Evolutionary conservation across 1,140 invertebrate species (phyloP), one percentile per base, ranked within the genome.

Genomic region (Lanistes nyassanus): DNA sequence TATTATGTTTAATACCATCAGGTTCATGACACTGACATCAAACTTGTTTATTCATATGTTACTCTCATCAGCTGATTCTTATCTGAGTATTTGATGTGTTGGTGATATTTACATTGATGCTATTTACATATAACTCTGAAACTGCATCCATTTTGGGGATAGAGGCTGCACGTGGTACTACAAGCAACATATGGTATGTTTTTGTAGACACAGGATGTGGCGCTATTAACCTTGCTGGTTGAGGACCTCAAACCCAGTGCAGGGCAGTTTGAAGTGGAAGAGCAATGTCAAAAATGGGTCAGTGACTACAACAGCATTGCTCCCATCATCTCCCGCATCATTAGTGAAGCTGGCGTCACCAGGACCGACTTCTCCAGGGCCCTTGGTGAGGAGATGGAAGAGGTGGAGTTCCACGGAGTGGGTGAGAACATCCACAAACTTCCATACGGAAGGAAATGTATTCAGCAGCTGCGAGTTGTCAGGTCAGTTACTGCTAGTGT

Each of bases 201-300:
- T 55, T 37, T 69, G 11, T 65, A 75, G 74, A 75, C 74, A 58
- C 47, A 67, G 66, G 74, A 75, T 66, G 74, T 75, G 51, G 34
- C 66, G 23, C 4, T 65, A 36, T 65, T 75, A 16, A 67, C 34
- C 2, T 65, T 75, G 29, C 34, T 75, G 47, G 31, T 75, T 31
- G 74, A 69, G 74, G 42, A 75, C 51, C 66, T 75, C 2, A 29
- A 75, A 37, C 74, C 74, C 21, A 4, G 51, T 19, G 47, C 65
- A 11, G 37, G 36, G 23, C 65, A 75, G 53, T 55, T 75, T 23
- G 26, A 42, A 23, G 66, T 53, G 26, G 74, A 58, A 16, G 34
- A 69, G 23, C 65, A 65, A 16, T 39, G 74, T 56, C 21, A 36
- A 7, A 39, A 60, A 29, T 75, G 74, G 74, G 53, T 75, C 47